phyloP scores from a whole-genome alignment of 2,113 vertebrate species.

The Chauna torquata region DNA sequence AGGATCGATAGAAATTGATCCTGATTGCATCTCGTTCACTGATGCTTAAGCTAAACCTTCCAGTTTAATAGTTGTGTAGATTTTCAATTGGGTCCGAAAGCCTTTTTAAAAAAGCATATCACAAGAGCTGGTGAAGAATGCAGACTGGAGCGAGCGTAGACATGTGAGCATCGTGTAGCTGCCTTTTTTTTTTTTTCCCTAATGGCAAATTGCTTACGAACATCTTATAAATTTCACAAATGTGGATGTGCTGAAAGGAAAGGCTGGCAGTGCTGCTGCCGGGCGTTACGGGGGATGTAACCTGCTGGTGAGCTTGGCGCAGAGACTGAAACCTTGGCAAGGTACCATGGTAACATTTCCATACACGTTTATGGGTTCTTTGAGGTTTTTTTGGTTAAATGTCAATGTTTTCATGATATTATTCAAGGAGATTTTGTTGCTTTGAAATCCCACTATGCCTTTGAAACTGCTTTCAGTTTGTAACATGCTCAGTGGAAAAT shows the following conservation, averaged over 20 bases:
- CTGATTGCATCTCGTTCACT: not conserved
- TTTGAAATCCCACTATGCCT: not conserved
- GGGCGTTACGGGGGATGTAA: not conserved
- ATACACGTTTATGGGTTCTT: not conserved
- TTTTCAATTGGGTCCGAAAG: not conserved
- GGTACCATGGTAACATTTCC: not conserved
- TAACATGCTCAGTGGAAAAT: not conserved
- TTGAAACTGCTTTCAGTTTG: not conserved
- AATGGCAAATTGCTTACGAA: not conserved
- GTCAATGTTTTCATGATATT: not conserved
- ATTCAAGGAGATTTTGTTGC: not conserved
- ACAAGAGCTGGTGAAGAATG: not conserved
- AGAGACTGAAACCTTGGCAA: not conserved
- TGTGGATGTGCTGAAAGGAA: not conserved
- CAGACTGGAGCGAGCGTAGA: not conserved
- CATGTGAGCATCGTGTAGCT: not conserved
- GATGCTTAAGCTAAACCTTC: not conserved
- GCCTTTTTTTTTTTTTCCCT: not conserved
- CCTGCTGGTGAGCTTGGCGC: constrained; percentile 7
- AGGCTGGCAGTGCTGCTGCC: not conserved
- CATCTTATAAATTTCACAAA: not conserved
- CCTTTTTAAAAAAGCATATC: not conserved
- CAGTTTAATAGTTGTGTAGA: not conserved
- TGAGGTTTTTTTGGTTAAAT: not conserved
- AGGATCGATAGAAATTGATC: not conserved